Evolutionary conservation across 2,797 vertebrate genomes (phyloP), one percentile per base, ranked within the genome.

Genomic region (Oreortyx pictus): DNA sequence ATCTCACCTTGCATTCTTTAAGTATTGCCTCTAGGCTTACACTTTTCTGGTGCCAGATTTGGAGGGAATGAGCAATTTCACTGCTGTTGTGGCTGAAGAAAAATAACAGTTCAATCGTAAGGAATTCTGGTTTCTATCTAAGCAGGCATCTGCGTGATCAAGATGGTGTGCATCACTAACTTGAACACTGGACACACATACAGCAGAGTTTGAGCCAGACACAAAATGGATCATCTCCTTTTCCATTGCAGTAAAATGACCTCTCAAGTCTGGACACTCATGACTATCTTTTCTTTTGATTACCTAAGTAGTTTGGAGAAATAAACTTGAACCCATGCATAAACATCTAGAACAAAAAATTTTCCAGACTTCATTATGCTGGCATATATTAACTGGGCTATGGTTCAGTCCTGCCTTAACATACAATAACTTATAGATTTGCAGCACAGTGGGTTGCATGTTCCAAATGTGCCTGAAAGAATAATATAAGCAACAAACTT

Each of bases 1-100:
- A 33, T 18, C 18, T 93, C 70, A 90, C 72, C 66, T 89, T 87
- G 14, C 39, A 75, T 89, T 94, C 76, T 67, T 89, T 41, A 82
- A 64, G 27, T 71, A 46, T 62, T 56, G 27, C 65, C 70, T 87
- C 79, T 59, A 57, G 68, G 35, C 17, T 90, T 39, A 75, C 43
- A 52, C 41, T 65, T 49, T 27, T 88, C 70, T 47, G 29, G 25
- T 89, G 66, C 57, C 66, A 88, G 50, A 41, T 85, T 92, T 86
- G 39, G 56, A 89, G 35, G 35, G 44, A 88, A 76, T 74, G 71
- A 49, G 37, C 57, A 82, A 29, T 47, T 90, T 66, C 50, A 81
- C 31, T 89, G 59, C 14, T 74, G 23, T 37, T 56, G 46, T 83
- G 76, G 49, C 27, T 44, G 31, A 89, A 77, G 35, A 90, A 15